Conservation (phyloP, 2,113 vertebrate genomes). For the Lichenostomus cassidix region DNA sequence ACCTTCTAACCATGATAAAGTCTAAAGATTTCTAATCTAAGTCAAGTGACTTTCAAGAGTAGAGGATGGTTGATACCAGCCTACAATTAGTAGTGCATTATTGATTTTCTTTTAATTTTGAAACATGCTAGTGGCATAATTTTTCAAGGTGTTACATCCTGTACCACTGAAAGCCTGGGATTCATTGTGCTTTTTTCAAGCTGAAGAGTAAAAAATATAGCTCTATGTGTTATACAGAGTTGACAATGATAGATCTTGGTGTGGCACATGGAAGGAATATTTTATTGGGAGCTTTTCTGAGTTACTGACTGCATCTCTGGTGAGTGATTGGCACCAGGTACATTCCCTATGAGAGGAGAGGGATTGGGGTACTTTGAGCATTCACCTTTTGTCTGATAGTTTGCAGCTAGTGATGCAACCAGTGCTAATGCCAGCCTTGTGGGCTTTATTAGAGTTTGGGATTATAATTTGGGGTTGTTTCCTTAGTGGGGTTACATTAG, state of each 20-base stretch:
- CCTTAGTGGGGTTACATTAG: not conserved
- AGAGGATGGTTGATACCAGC: not conserved
- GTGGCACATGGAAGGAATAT: not conserved
- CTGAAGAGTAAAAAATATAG: not conserved
- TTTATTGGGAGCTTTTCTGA: not conserved
- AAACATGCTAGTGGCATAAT: not conserved
- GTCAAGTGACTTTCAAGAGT: not conserved
- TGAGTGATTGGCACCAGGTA: not conserved
- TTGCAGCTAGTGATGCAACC: not conserved
- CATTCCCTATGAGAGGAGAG: not conserved
- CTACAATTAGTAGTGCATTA: not conserved
- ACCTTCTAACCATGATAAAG: accelerated
- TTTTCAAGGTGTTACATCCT: not conserved
- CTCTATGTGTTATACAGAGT: not conserved
- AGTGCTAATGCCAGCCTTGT: not conserved
- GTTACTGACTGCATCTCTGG: not conserved
- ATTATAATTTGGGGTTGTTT: not conserved
- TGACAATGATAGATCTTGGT: not conserved
- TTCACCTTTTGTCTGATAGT: not conserved
- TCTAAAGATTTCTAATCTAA: not conserved
- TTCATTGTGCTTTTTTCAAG: not conserved
- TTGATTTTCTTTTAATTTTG: not conserved
- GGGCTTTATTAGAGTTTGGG: not conserved
- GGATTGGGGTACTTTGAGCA: not conserved
- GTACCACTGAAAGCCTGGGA: not conserved